Base-by-base conservation (phyloP, 2,113 vertebrate species). In the Gorsachius goisagi region DNA sequence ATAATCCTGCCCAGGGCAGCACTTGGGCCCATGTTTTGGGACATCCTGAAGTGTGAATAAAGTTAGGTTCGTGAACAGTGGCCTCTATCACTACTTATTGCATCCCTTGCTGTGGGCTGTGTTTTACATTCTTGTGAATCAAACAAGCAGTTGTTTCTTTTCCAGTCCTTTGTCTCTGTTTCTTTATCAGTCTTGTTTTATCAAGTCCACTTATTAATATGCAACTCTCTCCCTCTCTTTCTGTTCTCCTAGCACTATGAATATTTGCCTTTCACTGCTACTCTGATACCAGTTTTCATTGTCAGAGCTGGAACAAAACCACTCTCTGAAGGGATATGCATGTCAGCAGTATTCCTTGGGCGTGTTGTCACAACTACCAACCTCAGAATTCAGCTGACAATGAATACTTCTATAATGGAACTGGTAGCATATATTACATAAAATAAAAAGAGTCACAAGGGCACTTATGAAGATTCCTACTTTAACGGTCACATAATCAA, bases 221-320 rank as follows among this genome's bases (percentile, higher is more conserved):
- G 82, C 88, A 68, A 89, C 73, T 72, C 55, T 69, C 41, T 60
- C 37, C 21, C 47, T 64, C 44, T 93, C 78, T 55, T 90, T 84
- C 79, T 90, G 18, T 84, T 90, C 78, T 84, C 63, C 63, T 44
- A 75, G 72, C 26, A 17, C 66, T 33, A 26, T 89, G 33, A 95
- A 80, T 89, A 94, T 93, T 77, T 82, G 41, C 44, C 87, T 93
- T 95, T 89, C 81, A 93, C 76, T 62, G 63, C 76, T 68, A 53
- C 80, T 75, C 85, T 89, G 84, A 76, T 64, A 91, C 6, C 52
- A 86, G 64, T 90, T 96, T 85, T 78, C 79, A 90, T 81, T 93
- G 90, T 92, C 80, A 87, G 60, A 81, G 60, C 73, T 75, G 39
- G 79, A 96, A 96, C 83, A 96, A 90, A 96, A 92, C 63, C 33